Base-by-base conservation (phyloP, 92 coral and sea anemone genomes). In the Isaurus tuberculatus region DNA sequence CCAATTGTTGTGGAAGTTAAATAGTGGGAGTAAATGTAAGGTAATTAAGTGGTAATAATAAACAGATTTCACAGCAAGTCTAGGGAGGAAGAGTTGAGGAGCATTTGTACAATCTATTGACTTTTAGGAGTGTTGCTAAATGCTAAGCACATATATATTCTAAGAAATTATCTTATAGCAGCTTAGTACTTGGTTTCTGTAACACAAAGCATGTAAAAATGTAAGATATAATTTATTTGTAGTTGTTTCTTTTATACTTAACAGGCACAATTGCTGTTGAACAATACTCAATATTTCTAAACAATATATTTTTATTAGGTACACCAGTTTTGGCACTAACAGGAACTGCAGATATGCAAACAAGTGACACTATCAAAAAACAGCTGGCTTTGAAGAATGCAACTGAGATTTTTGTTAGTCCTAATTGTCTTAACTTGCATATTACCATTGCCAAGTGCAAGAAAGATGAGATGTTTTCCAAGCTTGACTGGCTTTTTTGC, bases 401-500 rank as follows among this genome's bases (percentile, higher is more conserved):
- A 73, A 80, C 32, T 27, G 55, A 58, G 43, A 75, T 85, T 20
- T 28, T 63, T 15, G 34, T 89, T 33, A 79, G 90, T 28, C 92
- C 92, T 4, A 70, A 91, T 26, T 27, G 88, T 33, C 63, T 34
- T 22, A 85, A 88, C 79, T 57, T 85, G 53, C 69, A 83, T 10
- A 36, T 74, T 28, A 15, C 83, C 11, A 87, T 85, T 65, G 65
- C 67, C 40, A 88, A 91, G 37, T 34, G 60, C 46, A 75, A 43
- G 31, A 84, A 85, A 64, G 65, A 32, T 11, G 69, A 9, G 2
- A 85, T 81, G 13, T 49, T 73, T n/a, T 0, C 13, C 28, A 34
- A 72, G 55, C 65, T 91, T 9, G 79, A 75, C 34, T 91, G 94
- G 92, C 65, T 91, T 5, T 49, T 85, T 0, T 58, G 72, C 27